Evolutionary conservation across 1,140 invertebrate genomes (phyloP).

Genomic region (Laupala kohalensis): DNA sequence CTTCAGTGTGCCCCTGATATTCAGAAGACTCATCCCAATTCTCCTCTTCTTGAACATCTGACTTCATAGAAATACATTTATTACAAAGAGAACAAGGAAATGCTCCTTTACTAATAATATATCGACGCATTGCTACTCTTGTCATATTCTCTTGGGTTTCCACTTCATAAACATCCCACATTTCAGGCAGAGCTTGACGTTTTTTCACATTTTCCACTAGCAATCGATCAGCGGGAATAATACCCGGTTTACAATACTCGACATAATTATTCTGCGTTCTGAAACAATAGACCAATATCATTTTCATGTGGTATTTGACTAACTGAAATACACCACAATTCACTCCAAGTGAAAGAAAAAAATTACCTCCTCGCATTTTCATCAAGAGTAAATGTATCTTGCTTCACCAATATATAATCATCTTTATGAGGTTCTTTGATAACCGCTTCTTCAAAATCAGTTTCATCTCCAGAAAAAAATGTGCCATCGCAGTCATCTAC

Average conservation of each 20-base stretch:
- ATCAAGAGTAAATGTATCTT: too few relatives aligned
- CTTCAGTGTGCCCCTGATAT: not conserved
- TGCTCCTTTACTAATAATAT: not conserved
- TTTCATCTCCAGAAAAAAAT: too few relatives aligned
- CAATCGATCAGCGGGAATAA: not conserved
- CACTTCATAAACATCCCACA: not conserved
- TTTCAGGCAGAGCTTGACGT: not conserved
- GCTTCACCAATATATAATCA: too few relatives aligned
- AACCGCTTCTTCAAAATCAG: too few relatives aligned
- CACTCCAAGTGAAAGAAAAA: too few relatives aligned
- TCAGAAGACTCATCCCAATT: not conserved
- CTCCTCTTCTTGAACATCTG: not conserved
- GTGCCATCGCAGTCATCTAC: too few relatives aligned
- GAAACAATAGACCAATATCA: not conserved
- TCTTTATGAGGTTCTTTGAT: too few relatives aligned
- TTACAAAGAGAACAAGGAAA: not conserved
- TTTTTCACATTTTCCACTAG: not conserved
- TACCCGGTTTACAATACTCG: not conserved
- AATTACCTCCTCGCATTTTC: too few relatives aligned
- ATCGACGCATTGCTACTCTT: not conserved
- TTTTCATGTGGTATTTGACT: too few relatives aligned
- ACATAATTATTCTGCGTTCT: not conserved
- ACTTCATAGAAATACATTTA: not conserved
- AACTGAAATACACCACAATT: too few relatives aligned
- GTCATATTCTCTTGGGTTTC: not conserved